These are phyloP conservation scores for Labeo catla DNA, from an alignment of 2,113 vertebrate species.

Conservation along the genomic window DNA sequence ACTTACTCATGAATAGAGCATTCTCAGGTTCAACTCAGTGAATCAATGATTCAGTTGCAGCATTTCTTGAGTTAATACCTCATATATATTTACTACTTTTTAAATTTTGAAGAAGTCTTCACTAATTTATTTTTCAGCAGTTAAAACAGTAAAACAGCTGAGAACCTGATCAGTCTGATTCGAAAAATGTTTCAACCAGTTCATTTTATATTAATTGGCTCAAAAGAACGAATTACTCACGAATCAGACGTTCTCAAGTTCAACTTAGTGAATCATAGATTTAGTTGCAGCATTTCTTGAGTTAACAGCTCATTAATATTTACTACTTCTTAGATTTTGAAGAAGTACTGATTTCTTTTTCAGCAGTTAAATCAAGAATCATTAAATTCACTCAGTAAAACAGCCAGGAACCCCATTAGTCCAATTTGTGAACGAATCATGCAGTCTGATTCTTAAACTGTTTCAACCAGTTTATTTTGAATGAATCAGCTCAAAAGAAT, in stretches of 20 bases:
- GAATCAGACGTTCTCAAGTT: background rate
- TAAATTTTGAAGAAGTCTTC: background rate
- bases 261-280: background rate
- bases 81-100: background rate
- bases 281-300: background rate
- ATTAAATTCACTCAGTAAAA: background rate
- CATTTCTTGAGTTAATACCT: background rate
- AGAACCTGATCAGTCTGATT: background rate
- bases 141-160: background rate
- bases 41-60: background rate
- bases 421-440: too few relatives aligned
- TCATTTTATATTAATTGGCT: background rate
- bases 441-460: background rate
- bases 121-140: background rate
- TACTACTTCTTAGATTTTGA: background rate
- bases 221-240: background rate
- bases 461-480: background rate
- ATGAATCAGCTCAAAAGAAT: background rate
- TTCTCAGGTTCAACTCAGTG: background rate
- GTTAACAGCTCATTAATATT: background rate
- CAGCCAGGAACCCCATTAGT: background rate
- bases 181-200: background rate
- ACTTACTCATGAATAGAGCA: background rate
- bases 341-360: background rate
- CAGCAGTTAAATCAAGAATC: background rate